These are phyloP conservation scores for Sebastes matsubarae DNA, from an alignment of 2,797 vertebrate species.

Conservation along the genomic window DNA sequence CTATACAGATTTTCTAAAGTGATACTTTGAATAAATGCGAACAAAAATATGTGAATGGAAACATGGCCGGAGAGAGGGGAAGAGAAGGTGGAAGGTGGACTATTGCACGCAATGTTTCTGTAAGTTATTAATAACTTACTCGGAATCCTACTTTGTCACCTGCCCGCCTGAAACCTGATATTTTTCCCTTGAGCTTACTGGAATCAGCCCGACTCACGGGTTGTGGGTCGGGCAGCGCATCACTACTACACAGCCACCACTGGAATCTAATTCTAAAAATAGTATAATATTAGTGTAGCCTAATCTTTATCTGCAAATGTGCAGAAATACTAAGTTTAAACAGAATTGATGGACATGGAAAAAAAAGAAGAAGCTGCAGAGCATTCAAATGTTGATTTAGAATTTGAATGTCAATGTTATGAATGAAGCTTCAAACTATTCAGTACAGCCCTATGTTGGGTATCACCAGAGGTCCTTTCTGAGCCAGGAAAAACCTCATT, in stretches of 20 bases:
- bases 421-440: not conserved
- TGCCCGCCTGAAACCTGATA: not conserved
- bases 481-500: not conserved
- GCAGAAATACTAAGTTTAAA: no score
- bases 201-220: not conserved
- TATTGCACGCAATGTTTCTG: no score
- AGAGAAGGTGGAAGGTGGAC: no score
- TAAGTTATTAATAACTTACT: not conserved
- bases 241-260: not conserved
- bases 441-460: not conserved
- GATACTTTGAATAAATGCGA: no score
- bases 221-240: not conserved
- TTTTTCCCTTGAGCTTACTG: not conserved
- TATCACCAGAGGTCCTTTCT: not conserved
- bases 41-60: no score
- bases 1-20: no score
- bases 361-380: no score
- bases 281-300: not conserved
- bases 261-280: not conserved
- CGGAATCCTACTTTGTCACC: not conserved
- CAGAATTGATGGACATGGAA: no score
- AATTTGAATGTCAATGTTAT: no score
- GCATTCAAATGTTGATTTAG: no score
- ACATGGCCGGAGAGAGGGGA: no score
- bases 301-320: no score